These are phyloP conservation scores for Polyodon spathula DNA, from an alignment of 2,113 vertebrate genomes.

Conservation along the genomic window DNA sequence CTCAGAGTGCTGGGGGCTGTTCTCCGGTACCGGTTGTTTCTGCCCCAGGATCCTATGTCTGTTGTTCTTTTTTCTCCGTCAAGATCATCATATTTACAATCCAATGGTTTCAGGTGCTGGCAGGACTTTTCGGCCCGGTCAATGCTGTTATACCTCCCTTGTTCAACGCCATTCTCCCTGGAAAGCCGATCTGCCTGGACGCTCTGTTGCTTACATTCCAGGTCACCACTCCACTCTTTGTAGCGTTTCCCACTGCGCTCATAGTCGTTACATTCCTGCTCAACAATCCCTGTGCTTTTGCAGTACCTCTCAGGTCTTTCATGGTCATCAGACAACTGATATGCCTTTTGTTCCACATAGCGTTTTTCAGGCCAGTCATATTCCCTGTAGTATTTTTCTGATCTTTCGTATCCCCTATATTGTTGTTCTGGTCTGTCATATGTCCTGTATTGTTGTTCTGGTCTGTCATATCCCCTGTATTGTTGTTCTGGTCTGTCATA, in stretches of 20 bases:
- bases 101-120: constrained; percentile 31
- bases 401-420: no score
- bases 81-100: constrained; percentile 32
- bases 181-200: constrained; percentile 27
- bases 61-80: constrained; percentile 33
- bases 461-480: no score
- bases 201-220: constrained; percentile 43
- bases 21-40: constrained; percentile 83
- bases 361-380: constrained; percentile 9
- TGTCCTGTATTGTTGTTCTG: no score
- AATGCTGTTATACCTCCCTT: constrained; percentile 8
- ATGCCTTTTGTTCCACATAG: background rate
- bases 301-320: background rate
- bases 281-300: background rate
- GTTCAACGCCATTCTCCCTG: constrained; percentile 30
- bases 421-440: no score
- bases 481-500: no score
- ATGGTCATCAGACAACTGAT: background rate
- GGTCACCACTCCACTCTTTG: constrained; percentile 50
- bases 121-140: constrained; percentile 35
- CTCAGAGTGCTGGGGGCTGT: constrained; percentile 71
- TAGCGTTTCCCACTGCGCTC: constrained; percentile 30
- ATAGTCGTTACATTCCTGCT: constrained; percentile 27
- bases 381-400: no score
- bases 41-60: constrained; percentile 57